These are phyloP conservation scores for Ceyx erithaca DNA, from an alignment of 2,797 vertebrate genomes.

Conservation along the genomic window DNA sequence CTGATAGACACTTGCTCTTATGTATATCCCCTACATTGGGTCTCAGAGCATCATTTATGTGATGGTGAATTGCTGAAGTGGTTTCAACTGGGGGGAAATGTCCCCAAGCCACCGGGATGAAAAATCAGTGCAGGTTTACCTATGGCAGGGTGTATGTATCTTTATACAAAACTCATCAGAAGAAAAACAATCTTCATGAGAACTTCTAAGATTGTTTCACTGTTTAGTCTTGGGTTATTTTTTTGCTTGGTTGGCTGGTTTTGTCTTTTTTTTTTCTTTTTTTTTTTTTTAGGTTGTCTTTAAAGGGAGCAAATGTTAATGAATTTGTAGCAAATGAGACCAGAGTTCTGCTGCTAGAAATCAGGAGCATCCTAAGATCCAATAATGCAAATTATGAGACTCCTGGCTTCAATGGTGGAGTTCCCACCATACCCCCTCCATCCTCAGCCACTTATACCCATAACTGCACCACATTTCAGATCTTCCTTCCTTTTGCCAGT, in stretches of 20 bases:
- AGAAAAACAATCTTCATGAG: background rate
- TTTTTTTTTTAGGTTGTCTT: background rate
- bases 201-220: background rate
- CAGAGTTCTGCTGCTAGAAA: background rate
- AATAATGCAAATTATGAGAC: background rate
- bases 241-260: background rate
- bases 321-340: background rate
- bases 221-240: background rate
- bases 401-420: background rate
- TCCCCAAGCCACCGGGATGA: background rate
- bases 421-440: background rate
- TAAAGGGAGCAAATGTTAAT: background rate
- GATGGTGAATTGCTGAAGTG: background rate
- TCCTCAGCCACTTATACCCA: background rate
- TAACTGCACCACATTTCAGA: background rate
- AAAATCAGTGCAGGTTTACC: background rate
- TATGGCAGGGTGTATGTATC: too few species aligned
- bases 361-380: background rate
- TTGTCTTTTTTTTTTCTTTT: background rate
- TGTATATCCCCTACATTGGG: fast-evolving
- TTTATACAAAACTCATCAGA: background rate
- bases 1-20: background rate
- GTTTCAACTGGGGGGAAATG: background rate
- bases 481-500: background rate
- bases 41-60: background rate